Evolutionary conservation across 2,888 invertebrate species (phyloP).

Genomic region (Heteromyza rotundicornis): DNA sequence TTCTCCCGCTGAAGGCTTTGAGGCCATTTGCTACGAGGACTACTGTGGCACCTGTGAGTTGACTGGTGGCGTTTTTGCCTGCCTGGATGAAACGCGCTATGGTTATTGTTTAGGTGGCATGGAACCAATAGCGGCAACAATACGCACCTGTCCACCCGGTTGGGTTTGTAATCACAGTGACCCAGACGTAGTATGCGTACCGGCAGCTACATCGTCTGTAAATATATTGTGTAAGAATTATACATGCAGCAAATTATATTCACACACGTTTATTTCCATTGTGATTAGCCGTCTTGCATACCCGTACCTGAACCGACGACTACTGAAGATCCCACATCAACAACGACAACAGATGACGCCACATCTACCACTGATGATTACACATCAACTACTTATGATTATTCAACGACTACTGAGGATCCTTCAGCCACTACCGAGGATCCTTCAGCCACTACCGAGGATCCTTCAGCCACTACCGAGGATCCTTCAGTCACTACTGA

Average conservation of each 20-base stretch:
- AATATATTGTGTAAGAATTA: too few relatives aligned
- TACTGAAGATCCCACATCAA: background rate
- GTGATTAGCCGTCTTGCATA: conserved; percentile 15
- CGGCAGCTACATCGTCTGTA: conserved; percentile 22
- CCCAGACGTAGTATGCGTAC: conserved; percentile 31
- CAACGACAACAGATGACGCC: background rate
- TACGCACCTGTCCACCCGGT: conserved; percentile 30
- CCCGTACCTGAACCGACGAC: too few relatives aligned
- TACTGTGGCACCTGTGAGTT: conserved; percentile 31
- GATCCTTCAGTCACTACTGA: background rate
- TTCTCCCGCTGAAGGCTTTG: conserved; percentile 19
- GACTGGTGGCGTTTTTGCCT: conserved; percentile 29
- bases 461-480: background rate
- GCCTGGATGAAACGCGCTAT: conserved; percentile 33
- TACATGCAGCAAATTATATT: background rate
- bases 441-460: too few relatives aligned
- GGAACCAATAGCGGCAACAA: conserved; percentile 17
- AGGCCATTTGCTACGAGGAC: conserved; percentile 30
- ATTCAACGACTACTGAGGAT: background rate
- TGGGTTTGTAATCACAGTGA: conserved; percentile 33
- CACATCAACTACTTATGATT: too few relatives aligned
- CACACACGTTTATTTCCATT: background rate
- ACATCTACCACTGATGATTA: conserved; percentile 5
- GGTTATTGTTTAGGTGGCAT: conserved; percentile 34
- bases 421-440: too few relatives aligned